phyloP scores from a whole-genome alignment of 2,797 vertebrate genomes.

The Scleropages formosus region DNA sequence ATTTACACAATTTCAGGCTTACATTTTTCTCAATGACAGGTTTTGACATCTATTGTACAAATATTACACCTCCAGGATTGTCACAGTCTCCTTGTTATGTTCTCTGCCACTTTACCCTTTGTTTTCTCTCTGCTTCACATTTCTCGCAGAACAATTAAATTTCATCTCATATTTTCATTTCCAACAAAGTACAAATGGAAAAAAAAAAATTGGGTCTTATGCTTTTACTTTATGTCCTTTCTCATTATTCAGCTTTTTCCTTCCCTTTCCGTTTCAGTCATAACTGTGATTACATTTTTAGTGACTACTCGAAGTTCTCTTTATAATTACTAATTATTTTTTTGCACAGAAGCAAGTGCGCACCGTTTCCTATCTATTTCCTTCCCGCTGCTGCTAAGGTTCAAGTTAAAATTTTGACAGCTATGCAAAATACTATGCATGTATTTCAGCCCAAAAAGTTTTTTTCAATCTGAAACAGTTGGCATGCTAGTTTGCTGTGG shows the following conservation, averaged over 20 bases:
- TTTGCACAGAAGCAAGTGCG: not conserved
- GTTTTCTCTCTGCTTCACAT: not conserved
- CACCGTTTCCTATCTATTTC: not conserved
- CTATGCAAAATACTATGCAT: not conserved
- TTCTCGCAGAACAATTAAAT: not conserved
- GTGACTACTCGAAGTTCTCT: not conserved
- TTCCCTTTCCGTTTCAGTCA: too few relatives aligned
- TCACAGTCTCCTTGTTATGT: not conserved
- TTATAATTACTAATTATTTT: not conserved
- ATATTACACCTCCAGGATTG: slow-evolving; percentile 27
- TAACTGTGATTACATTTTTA: too few relatives aligned
- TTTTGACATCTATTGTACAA: slow-evolving; percentile 27
- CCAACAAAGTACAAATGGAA: not conserved
- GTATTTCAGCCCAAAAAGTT: not conserved
- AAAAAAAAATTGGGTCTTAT: too few relatives aligned
- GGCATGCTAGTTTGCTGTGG: not conserved
- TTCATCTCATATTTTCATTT: not conserved
- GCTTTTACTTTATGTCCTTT: too few relatives aligned
- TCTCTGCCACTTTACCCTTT: slow-evolving; percentile 1
- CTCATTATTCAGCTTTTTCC: too few relatives aligned
- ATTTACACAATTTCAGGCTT: slow-evolving; percentile 52
- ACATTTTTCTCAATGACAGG: slow-evolving; percentile 33
- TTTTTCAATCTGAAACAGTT: not conserved
- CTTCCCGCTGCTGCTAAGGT: not conserved
- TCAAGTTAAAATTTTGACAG: not conserved